Conservation (phyloP, 2,113 vertebrate genomes). For the Brienomyrus longianalis region DNA sequence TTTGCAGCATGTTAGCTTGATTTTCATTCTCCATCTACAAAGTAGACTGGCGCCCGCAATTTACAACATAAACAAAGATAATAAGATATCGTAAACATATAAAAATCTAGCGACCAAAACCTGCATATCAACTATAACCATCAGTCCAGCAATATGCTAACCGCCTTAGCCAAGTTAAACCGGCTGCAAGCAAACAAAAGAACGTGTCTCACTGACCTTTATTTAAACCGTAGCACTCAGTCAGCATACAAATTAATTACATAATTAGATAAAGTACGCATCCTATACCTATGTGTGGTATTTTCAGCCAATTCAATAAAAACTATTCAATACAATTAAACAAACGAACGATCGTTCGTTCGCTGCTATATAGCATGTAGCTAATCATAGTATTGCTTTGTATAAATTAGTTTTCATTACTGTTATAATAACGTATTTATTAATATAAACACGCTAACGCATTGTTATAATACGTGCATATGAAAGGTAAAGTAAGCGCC, state of each 20-base stretch:
- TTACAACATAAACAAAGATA: neutral
- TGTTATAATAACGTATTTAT: neutral
- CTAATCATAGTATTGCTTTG: neutral
- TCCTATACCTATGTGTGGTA: neutral
- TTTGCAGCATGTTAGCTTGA: neutral
- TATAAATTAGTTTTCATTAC: neutral
- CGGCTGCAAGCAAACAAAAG: constrained; percentile 9
- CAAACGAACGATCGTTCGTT: neutral
- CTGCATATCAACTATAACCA: neutral
- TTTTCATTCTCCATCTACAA: neutral
- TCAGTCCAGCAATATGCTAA: neutral
- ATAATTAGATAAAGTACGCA: neutral
- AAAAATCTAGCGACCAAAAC: neutral
- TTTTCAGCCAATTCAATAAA: neutral
- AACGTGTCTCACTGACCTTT: neutral
- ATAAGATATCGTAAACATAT: neutral
- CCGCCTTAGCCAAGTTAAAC: neutral
- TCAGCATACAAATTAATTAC: neutral
- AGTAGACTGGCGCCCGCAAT: neutral
- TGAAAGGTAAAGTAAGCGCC: neutral
- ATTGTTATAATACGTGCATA: neutral
- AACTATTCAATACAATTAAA: neutral
- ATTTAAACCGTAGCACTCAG: neutral
- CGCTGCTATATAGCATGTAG: neutral
- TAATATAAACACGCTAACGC: neutral